A percentile compares a stretch with the other conserved stretches of the same genome.
phyloP scores from a whole-genome alignment of 2,113 vertebrate species.

The Kryptolebias marmoratus region DNA sequence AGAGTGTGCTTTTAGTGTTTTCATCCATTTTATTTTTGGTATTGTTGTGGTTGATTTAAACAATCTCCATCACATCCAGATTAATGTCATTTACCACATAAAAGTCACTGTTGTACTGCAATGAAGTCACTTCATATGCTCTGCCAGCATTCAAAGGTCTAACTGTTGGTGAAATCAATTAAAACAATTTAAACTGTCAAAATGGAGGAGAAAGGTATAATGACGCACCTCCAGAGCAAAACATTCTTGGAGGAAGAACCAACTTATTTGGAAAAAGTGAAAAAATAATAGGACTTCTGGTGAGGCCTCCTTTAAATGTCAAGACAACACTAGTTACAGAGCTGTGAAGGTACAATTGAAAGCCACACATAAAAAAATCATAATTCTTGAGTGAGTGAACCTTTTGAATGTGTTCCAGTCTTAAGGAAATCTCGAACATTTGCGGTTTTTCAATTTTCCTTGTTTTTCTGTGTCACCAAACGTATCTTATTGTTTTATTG shows the following conservation, averaged over 20 bases:
- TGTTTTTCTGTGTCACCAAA: neutral
- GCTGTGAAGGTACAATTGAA: neutral
- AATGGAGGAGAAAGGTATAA: neutral
- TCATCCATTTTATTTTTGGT: slow-evolving; percentile 11
- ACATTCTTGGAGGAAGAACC: too few relatives aligned
- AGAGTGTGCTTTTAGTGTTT: slow-evolving; percentile 29
- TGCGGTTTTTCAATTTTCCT: too few relatives aligned
- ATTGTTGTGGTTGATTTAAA: neutral
- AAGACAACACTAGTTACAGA: neutral
- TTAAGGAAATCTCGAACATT: neutral
- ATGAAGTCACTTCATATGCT: neutral
- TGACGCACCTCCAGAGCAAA: neutral
- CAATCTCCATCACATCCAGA: slow-evolving; percentile 1
- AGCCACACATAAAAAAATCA: neutral
- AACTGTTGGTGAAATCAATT: neutral
- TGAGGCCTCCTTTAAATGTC: neutral
- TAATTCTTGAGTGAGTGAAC: too few relatives aligned
- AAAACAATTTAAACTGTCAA: neutral
- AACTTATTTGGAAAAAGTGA: too few relatives aligned
- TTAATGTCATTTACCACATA: neutral
- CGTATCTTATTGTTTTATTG: neutral
- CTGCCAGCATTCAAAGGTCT: neutral
- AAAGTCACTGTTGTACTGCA: neutral
- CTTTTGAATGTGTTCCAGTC: neutral
- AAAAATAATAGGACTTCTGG: too few relatives aligned